Conservation (phyloP, 2,113 vertebrate species). For the Cygnus atratus region DNA sequence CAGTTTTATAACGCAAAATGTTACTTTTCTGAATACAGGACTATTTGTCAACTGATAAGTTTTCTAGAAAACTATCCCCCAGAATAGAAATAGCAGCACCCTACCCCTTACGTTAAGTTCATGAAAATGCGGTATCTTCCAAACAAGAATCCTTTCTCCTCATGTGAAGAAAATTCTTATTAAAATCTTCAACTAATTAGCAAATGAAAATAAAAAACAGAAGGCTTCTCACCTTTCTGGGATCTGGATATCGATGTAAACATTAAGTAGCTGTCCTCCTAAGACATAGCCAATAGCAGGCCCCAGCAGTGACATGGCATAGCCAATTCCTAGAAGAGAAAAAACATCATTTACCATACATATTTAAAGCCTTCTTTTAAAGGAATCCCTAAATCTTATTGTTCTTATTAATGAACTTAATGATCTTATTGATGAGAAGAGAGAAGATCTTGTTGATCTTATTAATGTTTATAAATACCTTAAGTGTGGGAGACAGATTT, state of each 20-base stretch:
- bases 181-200: neutral
- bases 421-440: too few species aligned
- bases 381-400: neutral
- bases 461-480: too few species aligned
- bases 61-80: neutral
- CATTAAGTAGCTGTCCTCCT: slow-evolving; percentile 78
- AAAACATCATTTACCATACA: neutral
- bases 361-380: neutral
- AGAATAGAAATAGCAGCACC: neutral
- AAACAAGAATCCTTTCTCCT: neutral
- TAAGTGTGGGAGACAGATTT: too few species aligned
- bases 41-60: neutral
- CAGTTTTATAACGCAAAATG: neutral
- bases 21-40: neutral
- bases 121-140: neutral
- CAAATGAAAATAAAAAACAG: neutral
- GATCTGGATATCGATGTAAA: slow-evolving; percentile 79
- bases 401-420: too few species aligned
- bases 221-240: slow-evolving; percentile 71
- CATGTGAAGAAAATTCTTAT: neutral
- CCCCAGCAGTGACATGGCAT: slow-evolving; percentile 80
- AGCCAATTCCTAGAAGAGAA: slow-evolving; percentile 78
- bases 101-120: neutral
- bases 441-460: too few species aligned
- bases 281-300: slow-evolving; percentile 82